A percentile compares a stretch with the other conserved stretches of the same genome.
These are phyloP conservation scores for Diarsia rubi DNA, from an alignment of 2,888 invertebrate genomes.

Conservation along the genomic window DNA sequence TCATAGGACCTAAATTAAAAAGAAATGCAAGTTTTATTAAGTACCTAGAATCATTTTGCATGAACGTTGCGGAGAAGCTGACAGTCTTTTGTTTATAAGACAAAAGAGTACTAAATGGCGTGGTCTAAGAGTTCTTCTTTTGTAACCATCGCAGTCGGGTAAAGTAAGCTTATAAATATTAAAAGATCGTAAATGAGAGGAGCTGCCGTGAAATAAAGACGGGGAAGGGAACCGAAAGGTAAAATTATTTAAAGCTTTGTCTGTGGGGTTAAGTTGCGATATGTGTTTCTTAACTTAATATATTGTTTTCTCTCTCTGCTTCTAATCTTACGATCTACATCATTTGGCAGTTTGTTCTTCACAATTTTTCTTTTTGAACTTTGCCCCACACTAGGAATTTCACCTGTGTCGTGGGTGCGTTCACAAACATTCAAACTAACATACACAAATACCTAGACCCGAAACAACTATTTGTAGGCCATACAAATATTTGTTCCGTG, in stretches of 20 bases:
- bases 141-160: not conserved
- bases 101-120: slow-evolving; percentile 20
- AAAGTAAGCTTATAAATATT: slow-evolving; percentile 18
- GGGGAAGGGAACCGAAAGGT: not conserved
- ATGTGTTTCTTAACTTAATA: not conserved
- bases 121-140: slow-evolving; percentile 6
- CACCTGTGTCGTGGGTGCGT: too few relatives aligned
- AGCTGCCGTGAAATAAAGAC: slow-evolving; percentile 1
- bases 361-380: too few relatives aligned
- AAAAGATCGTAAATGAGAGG: slow-evolving; percentile 1
- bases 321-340: not conserved
- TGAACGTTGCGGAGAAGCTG: not conserved
- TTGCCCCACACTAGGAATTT: too few relatives aligned
- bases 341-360: not conserved
- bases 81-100: slow-evolving; percentile 22
- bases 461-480: too few relatives aligned
- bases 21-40: slow-evolving; percentile 15
- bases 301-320: not conserved
- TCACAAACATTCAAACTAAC: too few relatives aligned
- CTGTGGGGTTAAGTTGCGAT: not conserved
- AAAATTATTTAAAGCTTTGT: not conserved
- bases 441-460: too few relatives aligned
- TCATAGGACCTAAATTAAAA: slow-evolving; percentile 11
- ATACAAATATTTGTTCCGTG: too few relatives aligned
- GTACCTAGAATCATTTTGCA: not conserved